Conservation (phyloP, 2,888 invertebrate genomes). For the Tridacna crocea region DNA sequence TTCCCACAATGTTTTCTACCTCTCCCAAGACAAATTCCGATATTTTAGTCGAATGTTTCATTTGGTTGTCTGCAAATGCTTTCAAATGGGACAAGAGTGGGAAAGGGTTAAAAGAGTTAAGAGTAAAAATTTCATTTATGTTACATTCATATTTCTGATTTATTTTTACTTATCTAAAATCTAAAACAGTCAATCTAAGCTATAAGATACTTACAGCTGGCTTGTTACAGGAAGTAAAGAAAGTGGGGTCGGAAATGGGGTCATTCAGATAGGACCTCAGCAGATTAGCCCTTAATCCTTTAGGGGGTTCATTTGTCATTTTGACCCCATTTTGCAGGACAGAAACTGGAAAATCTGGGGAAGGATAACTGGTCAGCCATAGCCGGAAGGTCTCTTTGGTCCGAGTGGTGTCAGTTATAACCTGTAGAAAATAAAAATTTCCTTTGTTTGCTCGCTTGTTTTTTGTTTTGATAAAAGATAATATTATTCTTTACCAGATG, state of each 20-base stretch:
- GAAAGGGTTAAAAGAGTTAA: no score
- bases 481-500: no score
- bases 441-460: no score
- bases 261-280: slow-evolving; percentile 84
- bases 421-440: slow-evolving; percentile 60
- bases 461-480: no score
- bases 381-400: slow-evolving; percentile 82
- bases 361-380: slow-evolving; percentile 84
- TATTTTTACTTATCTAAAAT: no score
- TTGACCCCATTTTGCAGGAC: slow-evolving; percentile 84
- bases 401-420: slow-evolving; percentile 78
- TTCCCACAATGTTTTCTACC: no score
- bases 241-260: slow-evolving; percentile 87
- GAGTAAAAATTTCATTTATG: no score
- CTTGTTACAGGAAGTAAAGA: slow-evolving; percentile 88
- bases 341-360: slow-evolving; percentile 83
- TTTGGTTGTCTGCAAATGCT: no score
- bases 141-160: no score
- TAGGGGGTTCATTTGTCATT: slow-evolving; percentile 84
- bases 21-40: no score
- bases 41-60: no score
- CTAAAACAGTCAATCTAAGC: background rate
- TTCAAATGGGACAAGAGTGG: no score
- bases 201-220: slow-evolving; percentile 74
- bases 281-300: slow-evolving; percentile 84